phyloP scores from a whole-genome alignment of 64 coral and sea anemone species.

The Dendronephthya gigantea region DNA sequence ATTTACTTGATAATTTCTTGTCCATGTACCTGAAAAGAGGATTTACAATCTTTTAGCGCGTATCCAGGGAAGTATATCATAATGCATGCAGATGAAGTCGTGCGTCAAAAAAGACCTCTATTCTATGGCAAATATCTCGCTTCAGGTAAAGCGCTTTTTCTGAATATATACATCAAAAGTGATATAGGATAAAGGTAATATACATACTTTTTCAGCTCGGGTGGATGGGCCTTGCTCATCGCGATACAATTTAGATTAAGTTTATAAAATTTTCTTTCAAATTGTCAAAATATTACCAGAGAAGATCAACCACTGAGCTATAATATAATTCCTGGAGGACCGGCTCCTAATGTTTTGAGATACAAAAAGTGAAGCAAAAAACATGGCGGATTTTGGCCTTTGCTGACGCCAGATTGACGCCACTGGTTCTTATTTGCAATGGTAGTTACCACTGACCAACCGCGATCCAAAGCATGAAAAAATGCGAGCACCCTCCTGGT shows the following conservation, averaged over 20 bases:
- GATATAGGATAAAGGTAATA: background rate
- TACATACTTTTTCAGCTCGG: constrained; percentile 96
- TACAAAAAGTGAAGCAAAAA: no score
- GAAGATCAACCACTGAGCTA: no score
- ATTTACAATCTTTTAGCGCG: background rate
- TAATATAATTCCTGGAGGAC: no score
- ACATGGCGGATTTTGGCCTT: no score
- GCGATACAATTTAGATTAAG: constrained; percentile 23
- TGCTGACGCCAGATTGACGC: no score
- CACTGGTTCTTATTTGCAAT: no score
- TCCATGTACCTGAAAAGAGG: constrained; percentile 86
- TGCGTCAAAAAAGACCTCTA: background rate
- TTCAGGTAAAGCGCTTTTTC: background rate
- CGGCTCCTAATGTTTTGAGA: no score
- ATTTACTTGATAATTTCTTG: constrained; percentile 86
- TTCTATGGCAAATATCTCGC: background rate
- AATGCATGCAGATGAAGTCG: background rate
- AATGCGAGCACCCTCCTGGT: no score
- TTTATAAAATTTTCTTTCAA: background rate
- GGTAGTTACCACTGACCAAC: no score
- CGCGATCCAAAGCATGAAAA: no score
- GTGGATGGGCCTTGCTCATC: constrained; percentile 99
- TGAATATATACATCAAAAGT: background rate
- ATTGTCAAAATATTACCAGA: background rate
- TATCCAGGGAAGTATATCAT: background rate